A percentile compares a stretch with the other conserved stretches of the same genome.
These are phyloP conservation scores for Drosophila ficusphila DNA, from an alignment of 1,140 invertebrate species.

Conservation along the genomic window DNA sequence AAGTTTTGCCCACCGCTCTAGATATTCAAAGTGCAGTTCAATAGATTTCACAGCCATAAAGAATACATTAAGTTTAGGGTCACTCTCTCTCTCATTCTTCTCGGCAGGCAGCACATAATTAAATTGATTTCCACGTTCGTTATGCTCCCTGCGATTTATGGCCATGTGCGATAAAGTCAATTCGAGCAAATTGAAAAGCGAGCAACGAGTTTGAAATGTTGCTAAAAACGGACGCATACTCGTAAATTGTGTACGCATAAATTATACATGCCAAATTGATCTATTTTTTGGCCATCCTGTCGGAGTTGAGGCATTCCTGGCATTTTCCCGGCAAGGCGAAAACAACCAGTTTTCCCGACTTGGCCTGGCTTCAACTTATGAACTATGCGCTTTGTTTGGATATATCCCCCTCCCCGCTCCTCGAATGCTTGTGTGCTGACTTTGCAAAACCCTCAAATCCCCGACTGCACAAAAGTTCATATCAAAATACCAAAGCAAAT, in stretches of 20 bases:
- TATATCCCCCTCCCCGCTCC: slow-evolving; percentile 10
- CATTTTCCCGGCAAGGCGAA: slow-evolving; percentile 24
- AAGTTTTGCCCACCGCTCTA: slow-evolving; percentile 29
- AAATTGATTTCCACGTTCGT: slow-evolving; percentile 65
- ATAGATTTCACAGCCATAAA: slow-evolving; percentile 76
- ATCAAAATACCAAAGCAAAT: slow-evolving; percentile 77
- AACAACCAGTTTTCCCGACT: slow-evolving; percentile 20
- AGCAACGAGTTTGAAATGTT: slow-evolving; percentile 58
- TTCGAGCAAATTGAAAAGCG: slow-evolving; percentile 70
- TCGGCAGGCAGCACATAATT: slow-evolving; percentile 53
- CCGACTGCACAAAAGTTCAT: slow-evolving; percentile 67
- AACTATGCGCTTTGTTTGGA: slow-evolving; percentile 64
- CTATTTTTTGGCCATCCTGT: slow-evolving; percentile 27
- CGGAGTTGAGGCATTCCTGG: slow-evolving; percentile 47
- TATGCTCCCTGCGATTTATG: slow-evolving; percentile 53
- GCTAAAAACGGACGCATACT: slow-evolving; percentile 62
- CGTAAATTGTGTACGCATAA: slow-evolving; percentile 70
- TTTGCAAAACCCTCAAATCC: slow-evolving; percentile 49
- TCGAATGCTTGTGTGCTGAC: slow-evolving; percentile 29
- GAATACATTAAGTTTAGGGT: slow-evolving; percentile 73
- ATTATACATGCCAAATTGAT: slow-evolving; percentile 52
- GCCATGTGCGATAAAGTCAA: slow-evolving; percentile 50
- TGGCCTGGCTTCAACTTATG: slow-evolving; percentile 52
- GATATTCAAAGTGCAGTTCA: slow-evolving; percentile 79
- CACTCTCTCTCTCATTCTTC: too few relatives aligned